Base-by-base conservation (phyloP, 2,888 invertebrate genomes). In the Fragum fragum region DNA sequence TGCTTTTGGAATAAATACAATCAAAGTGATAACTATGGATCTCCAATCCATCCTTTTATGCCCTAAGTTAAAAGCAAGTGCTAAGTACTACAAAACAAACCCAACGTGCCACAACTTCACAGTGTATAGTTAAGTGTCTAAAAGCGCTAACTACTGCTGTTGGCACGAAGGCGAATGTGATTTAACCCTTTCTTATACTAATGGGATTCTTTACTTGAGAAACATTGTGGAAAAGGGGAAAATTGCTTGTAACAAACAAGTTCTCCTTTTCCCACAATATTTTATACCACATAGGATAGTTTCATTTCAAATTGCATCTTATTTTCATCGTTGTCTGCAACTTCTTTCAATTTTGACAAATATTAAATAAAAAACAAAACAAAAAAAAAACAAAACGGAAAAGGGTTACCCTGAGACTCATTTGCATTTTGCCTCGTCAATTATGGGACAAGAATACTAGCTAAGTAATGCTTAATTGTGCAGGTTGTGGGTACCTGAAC, bases 81-180 rank as follows among this genome's bases (percentile, higher is more conserved):
- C n/a, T n/a, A n/a, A n/a, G n/a, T n/a, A n/a, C n/a, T n/a, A n/a
- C 82, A 7, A 79, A 53, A 79, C 61, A 11, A 83, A 83, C 28
- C 66, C 76, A 16, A 28, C 76, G 32, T 82, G 79, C 29, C 82
- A 82, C 63, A 82, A 82, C 29, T 82, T 73, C 42, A 82, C 82
- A 18, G 59, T 72, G 14, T 75, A 68, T 72, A 68, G 75, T 69
- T 47, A 79, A 28, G 39, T 29, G 16, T 63, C 28, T 16, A 74
- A 36, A 71, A 59, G 75, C 61, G 82, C 75, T 21, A 28, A 18
- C 0, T 78, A 72, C 42, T 82, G 76, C 59, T 68, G 79, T 53
- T 82, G 83, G 83, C 76, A 83, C 70, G 76, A 83, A 52, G 83
- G 73, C 1, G 75, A 82, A 23, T 71, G 68, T 0, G 74, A 70